Evolutionary conservation across 2,797 vertebrate genomes (phyloP), one percentile per base, ranked within the genome.

Genomic region (Euthynnus affinis): DNA sequence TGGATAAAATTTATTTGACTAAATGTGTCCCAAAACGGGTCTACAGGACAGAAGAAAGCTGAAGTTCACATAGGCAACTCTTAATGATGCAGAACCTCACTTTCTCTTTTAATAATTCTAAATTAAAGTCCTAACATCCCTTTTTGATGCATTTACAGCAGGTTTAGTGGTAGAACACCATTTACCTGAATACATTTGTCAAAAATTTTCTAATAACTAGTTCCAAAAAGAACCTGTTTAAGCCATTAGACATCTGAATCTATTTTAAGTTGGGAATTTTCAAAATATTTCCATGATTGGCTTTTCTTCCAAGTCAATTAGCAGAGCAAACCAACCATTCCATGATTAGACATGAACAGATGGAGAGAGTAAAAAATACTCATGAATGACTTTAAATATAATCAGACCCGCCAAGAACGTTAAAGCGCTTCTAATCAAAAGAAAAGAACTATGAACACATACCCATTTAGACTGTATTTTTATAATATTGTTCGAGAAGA

Each of bases 291-390:
- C 25, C 32, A 5, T 25, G 20, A n/a, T 27, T 51, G 12, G 7
- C 53, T 53, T 60, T 52, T 63, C 52, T 15, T 58, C 40, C 23
- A 17, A 59, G 53, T 65, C 55, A 81, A 66, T 71, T 78, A 78
- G 23, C 34, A 18, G 56, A 71, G 6, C 34, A 71, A 63, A 71
- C 46, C 6, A 9, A 71, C 62, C 27, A 71, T 23, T 32, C 65
- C 10, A 5, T 12, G 62, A 58, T 58, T 59, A 71, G 27, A 71
- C 82, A 52, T 27, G 22, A 78, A 52, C 71, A 76, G 66, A 81
- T 74, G 61, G 74, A 13, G 44, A 46, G 42, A 74, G 29, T 77
- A 52, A 69, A 69, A 72, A 37, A 65, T 61, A 40, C 18, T 69
- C 49, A 40, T 63, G 18, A 67, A 59, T 18, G 25, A 81, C 25